A percentile compares a stretch with the other conserved stretches of the same genome.
phyloP scores from a whole-genome alignment of 1,140 invertebrate species.

The Hylyphantes graminicola region DNA sequence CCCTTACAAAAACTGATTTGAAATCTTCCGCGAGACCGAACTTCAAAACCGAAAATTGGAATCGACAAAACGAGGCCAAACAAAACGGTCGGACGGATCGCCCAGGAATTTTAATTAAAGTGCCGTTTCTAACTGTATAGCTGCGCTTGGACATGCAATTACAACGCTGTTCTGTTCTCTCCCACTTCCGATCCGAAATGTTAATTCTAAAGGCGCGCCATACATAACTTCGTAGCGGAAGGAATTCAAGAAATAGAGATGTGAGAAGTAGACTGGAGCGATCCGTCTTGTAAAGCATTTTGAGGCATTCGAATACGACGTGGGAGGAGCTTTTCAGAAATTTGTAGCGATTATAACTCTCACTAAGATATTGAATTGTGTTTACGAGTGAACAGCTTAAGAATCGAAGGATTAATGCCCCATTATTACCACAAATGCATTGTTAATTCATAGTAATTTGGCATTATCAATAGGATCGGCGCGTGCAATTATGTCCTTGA shows the following conservation, averaged over 20 bases:
- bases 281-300: conserved; percentile 1
- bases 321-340: no score
- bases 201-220: conserved; percentile 8
- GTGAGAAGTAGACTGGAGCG: conserved; percentile 7
- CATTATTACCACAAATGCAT: no score
- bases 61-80: background rate
- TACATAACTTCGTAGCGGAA: background rate
- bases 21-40: no score
- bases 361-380: no score
- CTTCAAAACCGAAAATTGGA: background rate
- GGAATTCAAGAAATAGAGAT: background rate
- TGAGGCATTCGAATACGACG: background rate
- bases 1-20: no score
- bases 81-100: background rate
- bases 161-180: background rate
- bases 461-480: no score
- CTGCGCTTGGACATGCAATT: background rate
- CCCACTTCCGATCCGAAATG: background rate
- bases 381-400: no score
- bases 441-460: no score
- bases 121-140: background rate
- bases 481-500: no score
- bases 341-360: no score
- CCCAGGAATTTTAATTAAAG: conserved; percentile 24
- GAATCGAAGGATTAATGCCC: no score